Conservation (phyloP, 2,113 vertebrate species). For the Ammodytes dubius region DNA sequence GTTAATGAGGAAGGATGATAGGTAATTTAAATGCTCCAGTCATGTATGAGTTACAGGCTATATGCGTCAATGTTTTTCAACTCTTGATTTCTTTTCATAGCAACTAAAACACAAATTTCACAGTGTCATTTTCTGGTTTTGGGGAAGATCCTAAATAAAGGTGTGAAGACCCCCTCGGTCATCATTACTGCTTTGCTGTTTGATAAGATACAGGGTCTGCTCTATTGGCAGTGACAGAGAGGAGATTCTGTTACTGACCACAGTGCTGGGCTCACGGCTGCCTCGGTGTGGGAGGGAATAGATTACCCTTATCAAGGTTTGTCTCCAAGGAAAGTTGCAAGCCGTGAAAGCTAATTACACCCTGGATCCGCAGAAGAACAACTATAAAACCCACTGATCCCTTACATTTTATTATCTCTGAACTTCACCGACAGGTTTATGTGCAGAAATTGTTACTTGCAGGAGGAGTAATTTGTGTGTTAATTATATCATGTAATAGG, state of each 20-base stretch:
- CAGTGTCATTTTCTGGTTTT: not conserved
- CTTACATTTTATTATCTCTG: constrained; percentile 53
- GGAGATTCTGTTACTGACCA: constrained; percentile 45
- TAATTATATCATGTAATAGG: not conserved
- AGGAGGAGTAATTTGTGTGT: not conserved
- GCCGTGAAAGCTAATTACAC: constrained; percentile 72
- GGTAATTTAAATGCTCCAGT: not conserved
- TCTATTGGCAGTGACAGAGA: not conserved
- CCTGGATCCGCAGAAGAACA: constrained; percentile 39
- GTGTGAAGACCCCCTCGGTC: not conserved
- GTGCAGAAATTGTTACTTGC: constrained; percentile 1
- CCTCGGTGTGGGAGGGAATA: constrained; percentile 65
- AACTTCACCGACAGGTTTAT: constrained; percentile 38
- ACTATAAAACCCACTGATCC: constrained; percentile 55
- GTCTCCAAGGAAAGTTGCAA: constrained; percentile 58
- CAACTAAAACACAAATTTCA: not conserved
- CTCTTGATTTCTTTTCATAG: not conserved
- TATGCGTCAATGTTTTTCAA: not conserved
- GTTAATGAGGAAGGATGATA: not conserved
- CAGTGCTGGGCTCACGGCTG: constrained; percentile 42
- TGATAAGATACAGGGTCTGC: constrained; percentile 18
- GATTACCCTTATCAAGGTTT: constrained; percentile 71
- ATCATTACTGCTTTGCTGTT: not conserved
- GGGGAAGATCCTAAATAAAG: constrained; percentile 5
- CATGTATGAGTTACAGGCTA: not conserved